Conservation (phyloP, 2,797 vertebrate species). For the Limosa lapponica region DNA sequence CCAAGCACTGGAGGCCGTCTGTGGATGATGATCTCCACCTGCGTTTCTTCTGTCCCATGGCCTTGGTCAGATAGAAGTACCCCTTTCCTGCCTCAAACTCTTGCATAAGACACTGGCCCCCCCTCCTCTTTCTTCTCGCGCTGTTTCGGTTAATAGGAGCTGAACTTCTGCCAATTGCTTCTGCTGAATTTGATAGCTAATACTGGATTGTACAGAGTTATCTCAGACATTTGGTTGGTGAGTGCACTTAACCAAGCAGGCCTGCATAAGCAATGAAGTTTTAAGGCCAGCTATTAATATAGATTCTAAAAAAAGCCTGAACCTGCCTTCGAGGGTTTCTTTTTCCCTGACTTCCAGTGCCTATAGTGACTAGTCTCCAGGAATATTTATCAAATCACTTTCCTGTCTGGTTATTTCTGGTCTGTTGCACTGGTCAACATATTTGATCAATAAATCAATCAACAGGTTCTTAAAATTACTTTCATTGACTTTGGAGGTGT, state of each 20-base stretch:
- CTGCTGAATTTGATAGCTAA: neutral
- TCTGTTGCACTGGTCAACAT: slow-evolving; percentile 6
- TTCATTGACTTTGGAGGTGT: slow-evolving; percentile 5
- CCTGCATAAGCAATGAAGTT: neutral
- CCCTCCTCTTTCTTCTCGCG: neutral
- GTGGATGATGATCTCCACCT: neutral
- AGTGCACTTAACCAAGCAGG: neutral
- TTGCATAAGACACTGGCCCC: accelerated
- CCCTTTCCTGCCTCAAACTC: neutral
- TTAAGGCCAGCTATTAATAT: neutral
- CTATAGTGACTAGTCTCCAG: neutral
- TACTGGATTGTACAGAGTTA: neutral
- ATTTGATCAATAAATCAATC: slow-evolving; percentile 44
- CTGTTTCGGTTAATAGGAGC: neutral
- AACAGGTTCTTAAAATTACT: slow-evolving; percentile 44
- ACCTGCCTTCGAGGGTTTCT: neutral
- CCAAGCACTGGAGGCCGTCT: neutral
- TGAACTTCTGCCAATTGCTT: neutral
- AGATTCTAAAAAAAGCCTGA: neutral
- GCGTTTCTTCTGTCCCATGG: neutral
- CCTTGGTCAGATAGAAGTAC: neutral
- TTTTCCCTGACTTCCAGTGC: neutral
- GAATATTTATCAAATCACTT: slow-evolving; percentile 17
- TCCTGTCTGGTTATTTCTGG: slow-evolving; percentile 19
- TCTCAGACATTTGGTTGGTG: neutral